A percentile compares a stretch with the other conserved stretches of the same genome.
Conservation (phyloP, 2,797 vertebrate species). For the Hemibagrus guttatus region DNA sequence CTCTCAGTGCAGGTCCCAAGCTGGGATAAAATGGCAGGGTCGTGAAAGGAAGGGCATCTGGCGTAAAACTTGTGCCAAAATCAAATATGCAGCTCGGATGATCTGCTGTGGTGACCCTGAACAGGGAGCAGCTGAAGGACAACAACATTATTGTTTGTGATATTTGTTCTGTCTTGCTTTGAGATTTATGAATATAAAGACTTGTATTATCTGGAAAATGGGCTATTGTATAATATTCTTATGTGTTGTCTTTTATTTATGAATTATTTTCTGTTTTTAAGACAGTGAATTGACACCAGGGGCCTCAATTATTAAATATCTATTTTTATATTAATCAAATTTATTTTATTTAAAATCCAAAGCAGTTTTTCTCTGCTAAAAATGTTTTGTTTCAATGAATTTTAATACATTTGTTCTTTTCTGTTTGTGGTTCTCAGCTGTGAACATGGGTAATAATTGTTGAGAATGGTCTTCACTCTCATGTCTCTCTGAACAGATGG, state of each 20-base stretch:
- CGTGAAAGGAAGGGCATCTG: too few species aligned
- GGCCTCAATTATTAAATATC: neutral
- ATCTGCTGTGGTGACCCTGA: too few species aligned
- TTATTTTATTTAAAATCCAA: neutral
- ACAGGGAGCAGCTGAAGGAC: too few species aligned
- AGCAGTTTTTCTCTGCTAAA: neutral
- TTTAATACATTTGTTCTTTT: neutral
- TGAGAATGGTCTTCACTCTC: neutral
- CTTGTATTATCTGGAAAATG: neutral
- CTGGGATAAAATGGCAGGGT: too few species aligned
- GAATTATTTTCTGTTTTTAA: neutral
- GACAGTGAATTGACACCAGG: neutral
- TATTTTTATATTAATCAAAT: too few species aligned
- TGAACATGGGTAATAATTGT: neutral
- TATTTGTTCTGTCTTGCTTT: neutral
- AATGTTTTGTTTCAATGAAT: neutral
- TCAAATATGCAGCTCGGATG: too few species aligned
- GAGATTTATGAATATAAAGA: neutral
- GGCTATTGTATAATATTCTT: neutral
- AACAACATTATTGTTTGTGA: neutral
- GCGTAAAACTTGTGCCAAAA: too few species aligned
- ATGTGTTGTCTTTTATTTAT: neutral
- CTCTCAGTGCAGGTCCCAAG: too few species aligned
- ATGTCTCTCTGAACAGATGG: slow-evolving; percentile 73
- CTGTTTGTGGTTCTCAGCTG: neutral